phyloP scores from a whole-genome alignment of 2,888 invertebrate genomes.

The Meliscaeva auricollis region DNA sequence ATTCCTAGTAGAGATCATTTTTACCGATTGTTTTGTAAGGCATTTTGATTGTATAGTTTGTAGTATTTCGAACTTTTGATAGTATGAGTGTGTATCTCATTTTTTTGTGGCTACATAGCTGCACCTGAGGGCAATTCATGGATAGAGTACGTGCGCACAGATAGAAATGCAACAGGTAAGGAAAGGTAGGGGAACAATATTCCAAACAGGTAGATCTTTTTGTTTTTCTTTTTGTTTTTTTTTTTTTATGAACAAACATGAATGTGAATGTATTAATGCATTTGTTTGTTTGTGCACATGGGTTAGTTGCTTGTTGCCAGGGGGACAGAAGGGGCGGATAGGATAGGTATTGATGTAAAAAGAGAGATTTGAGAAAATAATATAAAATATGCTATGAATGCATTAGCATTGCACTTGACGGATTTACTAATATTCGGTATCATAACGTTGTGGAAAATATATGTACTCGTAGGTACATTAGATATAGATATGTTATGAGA shows the following conservation, averaged over 20 bases:
- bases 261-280: constrained; percentile 55
- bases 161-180: constrained; percentile 62
- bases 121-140: constrained; percentile 42
- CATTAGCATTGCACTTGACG: constrained; percentile 47
- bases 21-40: constrained; percentile 31
- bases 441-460: constrained; percentile 13
- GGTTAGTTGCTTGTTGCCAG: constrained; percentile 34
- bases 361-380: constrained; percentile 38
- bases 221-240: constrained; percentile 26
- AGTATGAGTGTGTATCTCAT: constrained; percentile 30
- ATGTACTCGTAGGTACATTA: neutral
- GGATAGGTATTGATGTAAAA: constrained; percentile 17
- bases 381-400: constrained; percentile 31
- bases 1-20: constrained; percentile 36
- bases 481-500: too few relatives aligned
- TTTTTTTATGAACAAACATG: constrained; percentile 50
- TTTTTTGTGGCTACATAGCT: constrained; percentile 1
- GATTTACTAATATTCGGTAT: constrained; percentile 38
- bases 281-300: constrained; percentile 55
- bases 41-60: constrained; percentile 2
- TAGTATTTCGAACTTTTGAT: constrained; percentile 6
- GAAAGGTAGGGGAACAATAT: constrained; percentile 30
- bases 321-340: constrained; percentile 10
- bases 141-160: constrained; percentile 36
- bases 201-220: constrained; percentile 63